A percentile compares a stretch with the other conserved stretches of the same genome.
Evolutionary conservation across 1,140 invertebrate species (phyloP).

Genomic region (Musca vetustissima): DNA sequence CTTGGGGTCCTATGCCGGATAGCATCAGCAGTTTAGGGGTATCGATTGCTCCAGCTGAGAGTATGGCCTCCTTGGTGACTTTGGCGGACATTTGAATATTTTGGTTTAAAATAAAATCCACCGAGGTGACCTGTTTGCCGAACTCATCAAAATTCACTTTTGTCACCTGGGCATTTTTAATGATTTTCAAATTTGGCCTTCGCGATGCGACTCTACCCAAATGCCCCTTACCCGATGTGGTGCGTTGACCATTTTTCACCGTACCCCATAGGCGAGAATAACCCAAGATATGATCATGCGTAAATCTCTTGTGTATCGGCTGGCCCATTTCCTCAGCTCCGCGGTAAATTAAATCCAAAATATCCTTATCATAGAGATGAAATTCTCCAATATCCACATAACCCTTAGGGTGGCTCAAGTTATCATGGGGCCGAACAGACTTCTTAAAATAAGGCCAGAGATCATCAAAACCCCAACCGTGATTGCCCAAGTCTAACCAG

Average conservation of each 20-base stretch:
- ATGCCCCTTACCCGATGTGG: slow-evolving; percentile 60
- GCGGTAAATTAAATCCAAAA: slow-evolving; percentile 46
- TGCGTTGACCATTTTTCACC: slow-evolving; percentile 57
- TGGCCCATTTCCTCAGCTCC: slow-evolving; percentile 45
- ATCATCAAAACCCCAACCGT: slow-evolving; percentile 73
- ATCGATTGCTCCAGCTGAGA: slow-evolving; percentile 71
- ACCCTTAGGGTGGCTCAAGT: slow-evolving; percentile 32
- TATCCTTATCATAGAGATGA: slow-evolving; percentile 29
- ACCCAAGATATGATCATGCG: slow-evolving; percentile 51
- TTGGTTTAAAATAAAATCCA: slow-evolving; percentile 62
- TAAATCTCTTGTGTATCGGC: slow-evolving; percentile 40
- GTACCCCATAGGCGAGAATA: slow-evolving; percentile 53
- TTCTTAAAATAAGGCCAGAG: slow-evolving; percentile 82
- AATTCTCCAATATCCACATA: slow-evolving; percentile 61
- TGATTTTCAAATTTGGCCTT: slow-evolving; percentile 75
- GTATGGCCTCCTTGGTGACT: slow-evolving; percentile 68
- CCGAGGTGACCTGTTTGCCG: slow-evolving; percentile 62
- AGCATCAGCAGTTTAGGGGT: slow-evolving; percentile 82
- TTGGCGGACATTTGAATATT: slow-evolving; percentile 54
- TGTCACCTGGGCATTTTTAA: slow-evolving; percentile 66
- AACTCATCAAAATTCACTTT: slow-evolving; percentile 65
- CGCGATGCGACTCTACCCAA: slow-evolving; percentile 43
- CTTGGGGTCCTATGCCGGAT: slow-evolving; percentile 70
- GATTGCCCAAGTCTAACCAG: slow-evolving; percentile 73
- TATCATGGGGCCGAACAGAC: slow-evolving; percentile 49